phyloP scores from a whole-genome alignment of 2,797 vertebrate species.

The Chelon auratus region DNA sequence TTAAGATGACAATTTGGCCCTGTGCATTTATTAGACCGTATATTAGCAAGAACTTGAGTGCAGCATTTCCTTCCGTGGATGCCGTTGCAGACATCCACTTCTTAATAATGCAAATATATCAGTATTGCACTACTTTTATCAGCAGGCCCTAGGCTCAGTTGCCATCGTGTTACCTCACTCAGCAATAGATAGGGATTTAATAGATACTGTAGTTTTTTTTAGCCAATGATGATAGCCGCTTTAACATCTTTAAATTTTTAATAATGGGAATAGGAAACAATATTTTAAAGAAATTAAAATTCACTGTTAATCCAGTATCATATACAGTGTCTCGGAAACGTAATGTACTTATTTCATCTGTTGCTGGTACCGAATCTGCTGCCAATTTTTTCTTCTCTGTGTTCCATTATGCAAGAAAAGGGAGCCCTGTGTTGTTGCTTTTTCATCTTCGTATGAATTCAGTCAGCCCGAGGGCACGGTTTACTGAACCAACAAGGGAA shows the following conservation, averaged over 20 bases:
- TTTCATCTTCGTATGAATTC: slow-evolving; percentile 44
- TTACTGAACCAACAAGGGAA: slow-evolving; percentile 66
- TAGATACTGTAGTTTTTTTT: too few species aligned
- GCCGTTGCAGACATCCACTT: too few species aligned
- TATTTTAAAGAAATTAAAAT: not conserved
- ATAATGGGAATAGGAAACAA: not conserved
- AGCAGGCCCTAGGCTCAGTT: too few species aligned
- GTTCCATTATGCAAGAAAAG: not conserved
- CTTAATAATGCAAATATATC: too few species aligned
- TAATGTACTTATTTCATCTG: not conserved
- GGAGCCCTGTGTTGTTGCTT: slow-evolving; percentile 1
- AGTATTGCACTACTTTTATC: too few species aligned
- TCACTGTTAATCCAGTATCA: not conserved
- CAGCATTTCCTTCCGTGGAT: too few species aligned
- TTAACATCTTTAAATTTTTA: too few species aligned
- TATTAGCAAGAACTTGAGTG: too few species aligned
- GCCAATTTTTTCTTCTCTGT: not conserved
- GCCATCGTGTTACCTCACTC: too few species aligned
- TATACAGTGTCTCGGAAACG: not conserved
- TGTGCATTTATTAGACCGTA: too few species aligned
- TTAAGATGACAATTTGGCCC: too few species aligned
- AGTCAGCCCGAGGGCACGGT: slow-evolving; percentile 46
- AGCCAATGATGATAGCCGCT: not conserved
- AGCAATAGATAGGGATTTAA: too few species aligned
- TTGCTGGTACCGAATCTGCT: not conserved